phyloP scores from a whole-genome alignment of 1,140 invertebrate species.

The Heliconius hewitsoni region DNA sequence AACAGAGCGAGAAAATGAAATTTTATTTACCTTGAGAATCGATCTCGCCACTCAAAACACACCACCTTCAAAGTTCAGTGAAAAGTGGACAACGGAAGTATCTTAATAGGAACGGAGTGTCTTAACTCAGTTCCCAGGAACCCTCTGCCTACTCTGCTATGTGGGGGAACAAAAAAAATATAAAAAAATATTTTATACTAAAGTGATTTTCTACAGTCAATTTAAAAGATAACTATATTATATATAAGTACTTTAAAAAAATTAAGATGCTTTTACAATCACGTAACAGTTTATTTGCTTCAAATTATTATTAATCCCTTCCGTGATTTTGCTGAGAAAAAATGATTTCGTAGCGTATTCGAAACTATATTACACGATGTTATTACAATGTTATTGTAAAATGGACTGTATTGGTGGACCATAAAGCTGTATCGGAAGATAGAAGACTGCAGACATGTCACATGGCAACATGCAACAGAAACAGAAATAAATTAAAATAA shows the following conservation, averaged over 20 bases:
- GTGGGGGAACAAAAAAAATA: background rate
- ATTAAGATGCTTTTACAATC: slow-evolving; percentile 20
- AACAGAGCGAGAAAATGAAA: too few species aligned
- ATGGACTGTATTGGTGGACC: slow-evolving; percentile 14
- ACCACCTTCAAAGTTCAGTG: too few species aligned
- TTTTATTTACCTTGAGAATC: too few species aligned
- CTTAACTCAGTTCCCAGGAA: too few species aligned
- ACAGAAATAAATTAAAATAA: slow-evolving; percentile 38
- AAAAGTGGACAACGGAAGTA: too few species aligned
- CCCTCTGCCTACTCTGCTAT: background rate
- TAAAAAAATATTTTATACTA: background rate
- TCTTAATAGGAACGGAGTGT: too few species aligned
- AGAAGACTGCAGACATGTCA: slow-evolving; percentile 24
- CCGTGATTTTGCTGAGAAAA: slow-evolving; percentile 64
- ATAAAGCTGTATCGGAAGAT: slow-evolving; percentile 31
- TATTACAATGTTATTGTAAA: slow-evolving; percentile 11
- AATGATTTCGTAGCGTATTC: slow-evolving; percentile 59
- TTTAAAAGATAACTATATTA: background rate
- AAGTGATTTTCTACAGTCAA: too few species aligned
- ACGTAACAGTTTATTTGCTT: slow-evolving; percentile 70
- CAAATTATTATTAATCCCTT: slow-evolving; percentile 69
- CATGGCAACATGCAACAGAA: slow-evolving; percentile 37
- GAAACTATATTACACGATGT: slow-evolving; percentile 18
- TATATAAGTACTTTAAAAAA: background rate
- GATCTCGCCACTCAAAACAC: too few species aligned